phyloP scores from a whole-genome alignment of 2,113 vertebrate genomes.

The Petroica traversi region DNA sequence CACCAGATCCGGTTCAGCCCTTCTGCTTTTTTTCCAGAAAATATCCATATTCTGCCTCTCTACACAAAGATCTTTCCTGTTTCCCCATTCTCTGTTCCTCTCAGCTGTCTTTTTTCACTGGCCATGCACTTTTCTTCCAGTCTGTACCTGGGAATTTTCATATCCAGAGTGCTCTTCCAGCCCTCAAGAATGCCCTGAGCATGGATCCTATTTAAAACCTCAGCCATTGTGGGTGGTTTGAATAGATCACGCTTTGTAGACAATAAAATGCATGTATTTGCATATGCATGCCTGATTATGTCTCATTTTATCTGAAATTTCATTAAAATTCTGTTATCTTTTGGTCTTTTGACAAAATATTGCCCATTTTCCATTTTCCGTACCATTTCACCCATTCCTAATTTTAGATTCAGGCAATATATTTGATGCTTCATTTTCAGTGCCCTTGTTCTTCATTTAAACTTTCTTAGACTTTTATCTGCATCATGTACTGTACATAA shows the following conservation, averaged over 20 bases:
- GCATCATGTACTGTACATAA: constrained; percentile 67
- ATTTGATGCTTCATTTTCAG: constrained; percentile 54
- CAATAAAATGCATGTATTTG: background rate
- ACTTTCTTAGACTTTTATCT: constrained; percentile 63
- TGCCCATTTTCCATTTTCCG: constrained; percentile 54
- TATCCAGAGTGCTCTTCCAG: background rate
- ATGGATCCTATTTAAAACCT: background rate
- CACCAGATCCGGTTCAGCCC: background rate
- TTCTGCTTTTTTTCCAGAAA: background rate
- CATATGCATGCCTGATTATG: background rate
- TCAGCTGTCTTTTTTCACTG: background rate
- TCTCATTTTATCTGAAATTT: constrained; percentile 22
- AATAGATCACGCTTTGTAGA: background rate
- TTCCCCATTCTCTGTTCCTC: background rate
- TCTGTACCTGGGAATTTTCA: background rate
- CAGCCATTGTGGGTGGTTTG: background rate
- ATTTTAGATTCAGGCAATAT: constrained; percentile 56
- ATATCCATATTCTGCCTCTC: background rate
- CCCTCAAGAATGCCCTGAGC: background rate
- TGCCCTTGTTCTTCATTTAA: constrained; percentile 55
- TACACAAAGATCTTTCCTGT: background rate
- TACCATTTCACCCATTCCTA: constrained; percentile 47
- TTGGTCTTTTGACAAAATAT: constrained; percentile 23
- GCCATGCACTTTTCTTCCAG: background rate
- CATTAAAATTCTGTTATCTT: constrained; percentile 34